These are phyloP conservation scores for Chrysochloris asiatica DNA, from an alignment of 2,113 vertebrate species.

Conservation along the genomic window DNA sequence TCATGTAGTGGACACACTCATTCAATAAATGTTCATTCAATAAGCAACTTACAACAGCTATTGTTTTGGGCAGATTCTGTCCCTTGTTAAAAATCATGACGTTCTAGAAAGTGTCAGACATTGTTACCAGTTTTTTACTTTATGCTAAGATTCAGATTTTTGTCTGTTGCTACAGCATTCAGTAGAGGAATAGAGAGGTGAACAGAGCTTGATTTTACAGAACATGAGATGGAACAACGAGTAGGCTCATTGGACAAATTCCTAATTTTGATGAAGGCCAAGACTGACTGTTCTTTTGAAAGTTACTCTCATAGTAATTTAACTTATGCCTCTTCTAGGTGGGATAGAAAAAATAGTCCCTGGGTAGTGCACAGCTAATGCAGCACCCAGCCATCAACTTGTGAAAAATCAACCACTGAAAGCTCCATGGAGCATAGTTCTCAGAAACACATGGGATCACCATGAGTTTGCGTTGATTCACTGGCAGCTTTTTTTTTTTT, in stretches of 20 bases:
- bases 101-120: neutral
- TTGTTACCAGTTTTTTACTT: neutral
- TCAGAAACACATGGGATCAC: neutral
- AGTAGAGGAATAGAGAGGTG: neutral
- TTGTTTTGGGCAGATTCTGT: neutral
- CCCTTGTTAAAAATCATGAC: neutral
- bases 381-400: neutral
- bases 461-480: neutral
- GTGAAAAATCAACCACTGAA: neutral
- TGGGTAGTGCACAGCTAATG: neutral
- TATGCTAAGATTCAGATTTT: neutral
- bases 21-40: neutral
- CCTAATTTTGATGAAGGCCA: neutral
- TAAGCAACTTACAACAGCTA: neutral
- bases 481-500: neutral
- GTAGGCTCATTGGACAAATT: neutral
- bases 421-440: neutral
- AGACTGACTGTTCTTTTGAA: neutral
- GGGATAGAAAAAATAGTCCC: neutral
- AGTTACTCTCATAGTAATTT: neutral
- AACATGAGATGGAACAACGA: neutral
- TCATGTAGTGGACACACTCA: neutral
- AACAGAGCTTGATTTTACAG: neutral
- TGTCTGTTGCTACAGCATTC: neutral
- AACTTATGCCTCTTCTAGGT: neutral